Evolutionary conservation across 2,797 vertebrate species (phyloP), one percentile per base, ranked within the genome.

Genomic region (Tragopan temminckii): DNA sequence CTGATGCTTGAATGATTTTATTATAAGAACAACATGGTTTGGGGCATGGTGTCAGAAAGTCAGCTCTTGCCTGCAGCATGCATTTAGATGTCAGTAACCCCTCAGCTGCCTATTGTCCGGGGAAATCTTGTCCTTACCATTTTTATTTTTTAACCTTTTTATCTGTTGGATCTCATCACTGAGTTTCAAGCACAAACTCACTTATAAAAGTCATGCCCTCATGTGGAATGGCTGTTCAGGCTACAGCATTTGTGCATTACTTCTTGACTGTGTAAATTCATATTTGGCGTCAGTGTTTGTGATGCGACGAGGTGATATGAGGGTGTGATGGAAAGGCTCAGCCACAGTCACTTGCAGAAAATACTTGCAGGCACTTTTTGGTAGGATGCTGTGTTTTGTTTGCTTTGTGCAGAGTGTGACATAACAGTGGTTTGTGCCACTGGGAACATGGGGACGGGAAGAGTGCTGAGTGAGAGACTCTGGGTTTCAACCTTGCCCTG

Each of bases 1-100:
- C 85, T 92, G 84, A 94, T 91, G 93, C 86, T 84, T 97, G 86
- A 96, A 93, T 95, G 91, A 78, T 95, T 97, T 96, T 96, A 90
- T 96, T 97, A 83, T 94, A 92, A 92, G 85, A 88, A 91, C 91
- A 96, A 92, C 93, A 81, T 94, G 70, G 90, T 90, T 92, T 91
- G 89, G 87, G 92, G 77, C 95, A 94, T 57, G 57, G 72, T 93
- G 76, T 96, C 95, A 92, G 76, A 92, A 94, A 97, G 89, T 66
- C 94, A 92, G 86, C 64, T 88, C 27, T 91, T 95, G 93, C 91
- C 91, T 90, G 80, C 50, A 95, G 94, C 80, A 25, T 3, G 15
- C 62, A 58, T 86, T 66, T 72, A 67, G 90, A 80, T 0, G 0
- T 76, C 48, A 91, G 76, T 94, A 95, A 95, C 88, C 74, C 85